Conservation (phyloP, 2,113 vertebrate species). For the Noturus placidus region DNA sequence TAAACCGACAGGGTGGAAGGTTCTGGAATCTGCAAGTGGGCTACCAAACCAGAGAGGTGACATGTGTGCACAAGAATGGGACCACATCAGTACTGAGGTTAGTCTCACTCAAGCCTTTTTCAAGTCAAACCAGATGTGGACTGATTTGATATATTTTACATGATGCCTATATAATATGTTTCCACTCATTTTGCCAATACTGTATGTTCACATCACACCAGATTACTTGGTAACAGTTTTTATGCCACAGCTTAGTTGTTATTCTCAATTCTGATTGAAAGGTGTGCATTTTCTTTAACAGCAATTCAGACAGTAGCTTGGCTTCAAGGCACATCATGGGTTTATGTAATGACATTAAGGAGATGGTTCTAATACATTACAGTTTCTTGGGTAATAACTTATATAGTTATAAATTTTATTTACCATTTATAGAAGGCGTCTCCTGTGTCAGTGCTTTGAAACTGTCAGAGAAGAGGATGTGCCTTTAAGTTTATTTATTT, state of each 20-base stretch:
- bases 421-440: neutral
- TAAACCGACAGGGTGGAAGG: slow-evolving; percentile 88
- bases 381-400: neutral
- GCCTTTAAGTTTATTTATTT: neutral
- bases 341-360: neutral
- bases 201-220: neutral
- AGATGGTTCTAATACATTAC: neutral
- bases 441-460: neutral
- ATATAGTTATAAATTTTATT: neutral
- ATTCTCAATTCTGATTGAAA: neutral
- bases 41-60: slow-evolving; percentile 88
- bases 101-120: slow-evolving; percentile 39
- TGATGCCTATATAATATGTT: neutral
- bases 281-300: neutral
- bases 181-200: neutral
- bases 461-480: neutral
- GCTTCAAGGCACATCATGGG: neutral
- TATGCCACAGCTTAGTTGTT: neutral
- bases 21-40: slow-evolving; percentile 93
- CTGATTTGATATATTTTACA: neutral
- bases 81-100: slow-evolving; percentile 82
- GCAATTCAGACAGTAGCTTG: neutral
- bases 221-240: neutral
- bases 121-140: neutral
- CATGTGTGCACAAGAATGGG: slow-evolving; percentile 85